Conservation (phyloP, 1,140 invertebrate species). For the Grapholita molesta region DNA sequence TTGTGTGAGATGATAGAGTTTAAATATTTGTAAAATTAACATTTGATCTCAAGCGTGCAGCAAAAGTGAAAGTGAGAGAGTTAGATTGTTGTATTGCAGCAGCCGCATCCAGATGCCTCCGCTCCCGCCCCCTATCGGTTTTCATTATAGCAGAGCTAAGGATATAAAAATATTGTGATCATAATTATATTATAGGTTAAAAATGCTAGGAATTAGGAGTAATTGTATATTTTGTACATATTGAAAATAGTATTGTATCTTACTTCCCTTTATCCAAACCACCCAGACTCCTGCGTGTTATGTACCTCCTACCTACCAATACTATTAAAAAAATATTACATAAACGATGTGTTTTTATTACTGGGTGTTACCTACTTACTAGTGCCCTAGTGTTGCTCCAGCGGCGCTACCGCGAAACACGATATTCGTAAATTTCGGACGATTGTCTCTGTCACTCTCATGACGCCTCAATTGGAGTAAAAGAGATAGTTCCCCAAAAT, state of each 20-base stretch:
- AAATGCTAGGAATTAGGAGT: conserved; percentile 68
- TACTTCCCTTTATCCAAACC: conserved; percentile 75
- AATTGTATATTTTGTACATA: conserved; percentile 80
- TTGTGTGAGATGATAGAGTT: conserved; percentile 70
- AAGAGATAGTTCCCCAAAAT: too few species aligned
- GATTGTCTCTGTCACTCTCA: too few species aligned
- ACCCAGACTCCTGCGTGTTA: conserved; percentile 79
- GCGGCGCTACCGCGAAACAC: too few species aligned
- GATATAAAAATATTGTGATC: conserved; percentile 77
- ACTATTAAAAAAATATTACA: conserved; percentile 80
- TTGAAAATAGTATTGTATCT: conserved; percentile 79
- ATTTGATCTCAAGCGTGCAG: conserved; percentile 78
- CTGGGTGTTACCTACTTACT: too few species aligned
- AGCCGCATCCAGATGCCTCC: conserved; percentile 38
- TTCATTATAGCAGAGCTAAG: conserved; percentile 58
- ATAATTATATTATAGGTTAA: conserved; percentile 77
- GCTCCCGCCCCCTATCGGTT: conserved; percentile 36
- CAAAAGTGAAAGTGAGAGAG: conserved; percentile 67
- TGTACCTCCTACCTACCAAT: conserved; percentile 80
- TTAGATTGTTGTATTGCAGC: conserved; percentile 58
- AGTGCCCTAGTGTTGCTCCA: too few species aligned
- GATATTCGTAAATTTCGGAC: too few species aligned
- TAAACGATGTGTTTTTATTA: conserved; percentile 51
- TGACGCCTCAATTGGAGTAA: too few species aligned
- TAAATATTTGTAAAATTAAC: conserved; percentile 73